Conservation (phyloP, 2,797 vertebrate species). For the Phyllotis vaccarum region DNA sequence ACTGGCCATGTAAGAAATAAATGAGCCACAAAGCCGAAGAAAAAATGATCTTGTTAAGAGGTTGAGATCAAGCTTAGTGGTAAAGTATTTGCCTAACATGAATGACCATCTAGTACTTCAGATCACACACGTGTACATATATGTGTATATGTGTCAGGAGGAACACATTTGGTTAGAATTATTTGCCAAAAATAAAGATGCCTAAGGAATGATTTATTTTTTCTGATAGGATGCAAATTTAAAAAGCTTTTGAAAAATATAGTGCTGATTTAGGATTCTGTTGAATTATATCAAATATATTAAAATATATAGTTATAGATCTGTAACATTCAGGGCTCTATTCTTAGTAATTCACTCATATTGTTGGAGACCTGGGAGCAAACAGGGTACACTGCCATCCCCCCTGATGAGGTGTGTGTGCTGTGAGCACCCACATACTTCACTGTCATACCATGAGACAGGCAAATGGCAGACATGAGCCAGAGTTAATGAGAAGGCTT, state of each 20-base stretch:
- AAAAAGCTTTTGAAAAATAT: neutral
- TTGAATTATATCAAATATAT: neutral
- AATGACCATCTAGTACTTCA: neutral
- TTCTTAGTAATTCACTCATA: neutral
- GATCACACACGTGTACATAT: neutral
- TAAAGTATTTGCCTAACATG: neutral
- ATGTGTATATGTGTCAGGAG: neutral
- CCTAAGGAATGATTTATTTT: neutral
- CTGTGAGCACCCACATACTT: rapidly evolving
- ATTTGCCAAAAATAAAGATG: neutral
- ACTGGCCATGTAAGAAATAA: neutral
- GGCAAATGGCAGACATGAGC: neutral
- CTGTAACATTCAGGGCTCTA: neutral
- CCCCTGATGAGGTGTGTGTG: neutral
- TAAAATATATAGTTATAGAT: neutral
- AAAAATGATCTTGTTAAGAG: neutral
- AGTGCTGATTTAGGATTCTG: neutral
- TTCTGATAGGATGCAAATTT: neutral
- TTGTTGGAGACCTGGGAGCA: neutral
- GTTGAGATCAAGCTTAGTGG: too few relatives aligned
- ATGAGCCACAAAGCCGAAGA: neutral
- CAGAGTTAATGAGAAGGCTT: neutral
- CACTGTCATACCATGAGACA: rapidly evolving
- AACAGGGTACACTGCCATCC: rapidly evolving
- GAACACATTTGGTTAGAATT: neutral